These are phyloP conservation scores for Thalassoma bifasciatum DNA, from an alignment of 2,113 vertebrate species.

Conservation along the genomic window DNA sequence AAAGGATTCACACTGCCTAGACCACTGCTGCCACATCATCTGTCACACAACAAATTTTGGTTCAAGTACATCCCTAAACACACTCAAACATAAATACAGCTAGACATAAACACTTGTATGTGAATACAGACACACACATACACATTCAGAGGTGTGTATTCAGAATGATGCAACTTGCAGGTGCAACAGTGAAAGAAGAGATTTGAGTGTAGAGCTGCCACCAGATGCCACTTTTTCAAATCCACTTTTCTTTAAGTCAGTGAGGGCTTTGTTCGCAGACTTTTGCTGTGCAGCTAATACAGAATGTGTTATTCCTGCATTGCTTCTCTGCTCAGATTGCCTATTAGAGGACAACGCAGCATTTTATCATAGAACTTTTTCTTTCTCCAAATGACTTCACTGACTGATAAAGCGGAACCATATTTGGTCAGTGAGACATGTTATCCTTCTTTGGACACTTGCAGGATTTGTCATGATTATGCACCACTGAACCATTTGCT, in stretches of 20 bases:
- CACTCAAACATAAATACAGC: conserved; percentile 16
- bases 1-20: conserved; percentile 16
- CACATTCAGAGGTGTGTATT: conserved; percentile 14
- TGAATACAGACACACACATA: conserved; percentile 19
- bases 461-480: conserved; percentile 23
- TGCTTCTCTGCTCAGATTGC: background rate
- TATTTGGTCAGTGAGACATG: background rate
- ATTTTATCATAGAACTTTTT: background rate
- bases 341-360: background rate
- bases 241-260: conserved; percentile 16
- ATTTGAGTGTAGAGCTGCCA: conserved; percentile 22
- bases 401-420: background rate
- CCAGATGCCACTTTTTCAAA: conserved; percentile 31
- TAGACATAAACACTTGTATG: conserved; percentile 22
- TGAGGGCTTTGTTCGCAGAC: conserved; percentile 27
- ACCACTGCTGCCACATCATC: conserved; percentile 52
- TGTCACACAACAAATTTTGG: conserved; percentile 28
- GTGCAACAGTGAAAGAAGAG: conserved; percentile 53
- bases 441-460: background rate
- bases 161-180: conserved; percentile 59
- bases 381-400: background rate
- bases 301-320: background rate
- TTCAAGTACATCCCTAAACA: conserved; percentile 18
- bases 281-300: conserved; percentile 1
- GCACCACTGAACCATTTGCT: background rate